phyloP scores from a whole-genome alignment of 2,797 vertebrate species.

The Catostomus latipinnis region DNA sequence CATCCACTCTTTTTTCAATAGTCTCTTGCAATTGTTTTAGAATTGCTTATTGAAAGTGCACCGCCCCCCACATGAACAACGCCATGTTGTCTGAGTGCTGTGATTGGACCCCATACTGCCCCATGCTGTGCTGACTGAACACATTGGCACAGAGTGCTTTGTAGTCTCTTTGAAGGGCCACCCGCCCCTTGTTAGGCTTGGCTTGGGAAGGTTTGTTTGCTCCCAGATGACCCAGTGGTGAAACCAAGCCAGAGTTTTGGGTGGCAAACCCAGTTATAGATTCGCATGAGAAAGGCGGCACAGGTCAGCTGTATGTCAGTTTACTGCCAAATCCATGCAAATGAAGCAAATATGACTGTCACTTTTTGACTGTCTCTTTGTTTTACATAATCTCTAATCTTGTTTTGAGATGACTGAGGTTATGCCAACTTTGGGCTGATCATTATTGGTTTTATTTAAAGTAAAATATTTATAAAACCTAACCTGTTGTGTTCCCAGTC shows the following conservation, averaged over 20 bases:
- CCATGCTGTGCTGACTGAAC: slow-evolving; percentile 44
- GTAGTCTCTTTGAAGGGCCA: slow-evolving; percentile 43
- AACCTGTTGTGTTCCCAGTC: too few species aligned
- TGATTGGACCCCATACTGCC: slow-evolving; percentile 10
- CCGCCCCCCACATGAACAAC: neutral
- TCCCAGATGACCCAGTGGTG: slow-evolving; percentile 61
- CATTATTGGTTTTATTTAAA: neutral
- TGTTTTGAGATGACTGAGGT: neutral
- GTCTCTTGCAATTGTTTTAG: slow-evolving; percentile 6
- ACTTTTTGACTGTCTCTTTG: slow-evolving; percentile 21
- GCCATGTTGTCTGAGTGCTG: slow-evolving; percentile 25
- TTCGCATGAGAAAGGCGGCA: slow-evolving; percentile 53
- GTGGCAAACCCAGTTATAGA: slow-evolving; percentile 68
- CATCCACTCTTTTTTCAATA: neutral
- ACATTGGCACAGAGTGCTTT: slow-evolving; percentile 46
- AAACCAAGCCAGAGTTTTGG: slow-evolving; percentile 68
- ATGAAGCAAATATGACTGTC: slow-evolving; percentile 50
- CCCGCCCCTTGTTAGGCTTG: slow-evolving; percentile 54
- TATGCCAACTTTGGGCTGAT: neutral
- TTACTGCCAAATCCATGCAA: slow-evolving; percentile 64
- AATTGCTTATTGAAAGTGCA: slow-evolving; percentile 35
- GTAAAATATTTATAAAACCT: too few species aligned
- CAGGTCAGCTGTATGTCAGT: slow-evolving; percentile 61
- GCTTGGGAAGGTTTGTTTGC: slow-evolving; percentile 58
- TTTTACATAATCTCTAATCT: slow-evolving; percentile 26